These are phyloP conservation scores for Nerophis lumbriciformis DNA, from an alignment of 2,113 vertebrate genomes.

Conservation along the genomic window DNA sequence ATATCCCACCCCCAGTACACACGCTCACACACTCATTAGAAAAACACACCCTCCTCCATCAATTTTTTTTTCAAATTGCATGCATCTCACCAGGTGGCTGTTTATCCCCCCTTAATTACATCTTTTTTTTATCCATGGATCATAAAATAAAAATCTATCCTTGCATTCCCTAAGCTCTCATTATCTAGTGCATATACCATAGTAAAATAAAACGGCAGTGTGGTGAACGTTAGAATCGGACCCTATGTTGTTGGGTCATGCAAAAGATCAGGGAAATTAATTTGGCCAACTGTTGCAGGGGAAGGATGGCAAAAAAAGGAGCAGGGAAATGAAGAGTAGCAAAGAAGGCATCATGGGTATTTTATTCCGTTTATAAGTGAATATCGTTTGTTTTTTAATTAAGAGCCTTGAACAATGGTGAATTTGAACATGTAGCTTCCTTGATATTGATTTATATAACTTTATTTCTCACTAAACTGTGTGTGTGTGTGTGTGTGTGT, in stretches of 20 bases:
- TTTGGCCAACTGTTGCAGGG: conserved; percentile 48
- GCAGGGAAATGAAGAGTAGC: conserved; percentile 9
- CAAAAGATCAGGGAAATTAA: conserved; percentile 64
- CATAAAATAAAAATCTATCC: conserved; percentile 63
- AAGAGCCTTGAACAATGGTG: neutral
- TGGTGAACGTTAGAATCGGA: conserved; percentile 64
- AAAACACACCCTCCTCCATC: conserved; percentile 24
- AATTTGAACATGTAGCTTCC: conserved; percentile 29
- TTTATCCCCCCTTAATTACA: conserved; percentile 61
- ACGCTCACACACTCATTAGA: conserved; percentile 12
- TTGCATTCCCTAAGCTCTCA: conserved; percentile 59
- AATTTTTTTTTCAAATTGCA: conserved; percentile 9
- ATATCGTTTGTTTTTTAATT: no score
- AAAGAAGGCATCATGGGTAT: conserved; percentile 34
- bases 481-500: conserved; percentile 11
- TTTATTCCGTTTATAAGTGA: neutral
- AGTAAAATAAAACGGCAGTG: conserved; percentile 49
- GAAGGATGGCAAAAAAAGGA: conserved; percentile 2
- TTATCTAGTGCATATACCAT: conserved; percentile 62
- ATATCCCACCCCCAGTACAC: conserved; percentile 4
- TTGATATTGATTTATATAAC: conserved; percentile 26
- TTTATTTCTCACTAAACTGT: conserved; percentile 30
- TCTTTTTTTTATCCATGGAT: conserved; percentile 27
- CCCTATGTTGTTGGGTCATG: conserved; percentile 43
- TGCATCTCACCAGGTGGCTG: conserved; percentile 56